Evolutionary conservation across 64 coral and sea anemone genomes (phyloP).

Genomic region (Dendrophyllia cribrosa): DNA sequence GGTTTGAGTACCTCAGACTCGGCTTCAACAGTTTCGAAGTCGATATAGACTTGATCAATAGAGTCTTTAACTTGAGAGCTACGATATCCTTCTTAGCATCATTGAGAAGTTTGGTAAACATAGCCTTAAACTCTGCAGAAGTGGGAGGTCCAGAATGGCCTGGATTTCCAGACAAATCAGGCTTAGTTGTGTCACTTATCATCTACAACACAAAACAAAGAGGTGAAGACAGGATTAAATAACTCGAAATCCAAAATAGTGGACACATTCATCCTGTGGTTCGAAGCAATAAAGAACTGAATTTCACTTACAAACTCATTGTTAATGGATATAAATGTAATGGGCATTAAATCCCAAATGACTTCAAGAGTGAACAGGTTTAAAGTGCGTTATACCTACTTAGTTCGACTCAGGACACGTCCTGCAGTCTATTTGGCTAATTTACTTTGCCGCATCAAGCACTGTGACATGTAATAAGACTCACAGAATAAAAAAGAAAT

Average conservation of each 20-base stretch:
- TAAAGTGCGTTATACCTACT: neutral
- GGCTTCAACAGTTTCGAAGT: neutral
- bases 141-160: neutral
- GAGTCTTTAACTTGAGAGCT: neutral
- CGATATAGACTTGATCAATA: neutral
- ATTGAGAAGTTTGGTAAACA: neutral
- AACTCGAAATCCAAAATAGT: neutral
- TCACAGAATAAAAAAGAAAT: neutral
- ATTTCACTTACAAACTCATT: neutral
- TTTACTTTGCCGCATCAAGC: neutral
- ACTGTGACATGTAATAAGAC: neutral
- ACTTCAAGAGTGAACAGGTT: neutral
- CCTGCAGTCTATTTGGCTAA: neutral
- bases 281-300: neutral
- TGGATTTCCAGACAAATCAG: neutral
- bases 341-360: neutral
- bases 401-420: neutral
- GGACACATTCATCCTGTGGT: neutral
- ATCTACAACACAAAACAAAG: neutral
- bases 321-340: neutral
- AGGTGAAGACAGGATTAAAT: neutral
- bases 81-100: neutral
- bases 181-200: neutral
- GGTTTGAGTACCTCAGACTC: neutral
- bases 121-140: neutral